Evolutionary conservation across 2,888 invertebrate genomes (phyloP), one percentile per base, ranked within the genome.

Genomic region (Andrena chrysosceles): DNA sequence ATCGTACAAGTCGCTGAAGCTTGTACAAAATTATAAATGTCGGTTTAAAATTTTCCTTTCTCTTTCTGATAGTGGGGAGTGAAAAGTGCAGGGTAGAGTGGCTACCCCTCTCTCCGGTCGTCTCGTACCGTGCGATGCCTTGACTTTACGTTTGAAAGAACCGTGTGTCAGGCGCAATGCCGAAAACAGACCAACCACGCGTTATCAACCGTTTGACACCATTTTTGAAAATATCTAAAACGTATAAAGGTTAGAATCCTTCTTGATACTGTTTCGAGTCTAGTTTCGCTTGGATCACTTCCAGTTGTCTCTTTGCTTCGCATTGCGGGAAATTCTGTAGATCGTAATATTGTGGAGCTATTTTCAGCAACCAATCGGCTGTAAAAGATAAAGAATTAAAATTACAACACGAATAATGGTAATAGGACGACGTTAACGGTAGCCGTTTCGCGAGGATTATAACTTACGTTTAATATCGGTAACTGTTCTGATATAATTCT

Each of bases 311-410:
- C 92, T 98, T 97, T 6, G 99, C 99, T 94, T 99, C 99, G 94
- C 99, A 99, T 92, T 97, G 97, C 0, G 99, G 99, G 95, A 99
- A 99, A 95, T 99, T 99, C 92, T 97, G 96, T 94, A 99, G 95
- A 94, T 99, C 99, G 94, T 99, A 99, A 95, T 99, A 99, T 94
- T 99, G 99, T 0, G 99, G 99, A 0, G 99, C 99, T 84, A 99
- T 97, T 93, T 97, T 97, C 29, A 99, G 95, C 71, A 99, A 95
- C 99, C 99, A 98, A 93, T 98, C 98, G 89, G 98, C 98, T 98
- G 94, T 72, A 78, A 89, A 85, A 80, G 76, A 54, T 79, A 60
- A 77, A 31, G 29, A 31, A 35, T 31, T 33, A 29, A 6, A 33
- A 20, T 48, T 73, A 26, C 29, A 68, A 13, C 5, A 63, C 1